Percentiles rank a stretch among this genome's conserved stretches.
phyloP scores from a whole-genome alignment of 2,113 vertebrate genomes.

The Piprites chloris region DNA sequence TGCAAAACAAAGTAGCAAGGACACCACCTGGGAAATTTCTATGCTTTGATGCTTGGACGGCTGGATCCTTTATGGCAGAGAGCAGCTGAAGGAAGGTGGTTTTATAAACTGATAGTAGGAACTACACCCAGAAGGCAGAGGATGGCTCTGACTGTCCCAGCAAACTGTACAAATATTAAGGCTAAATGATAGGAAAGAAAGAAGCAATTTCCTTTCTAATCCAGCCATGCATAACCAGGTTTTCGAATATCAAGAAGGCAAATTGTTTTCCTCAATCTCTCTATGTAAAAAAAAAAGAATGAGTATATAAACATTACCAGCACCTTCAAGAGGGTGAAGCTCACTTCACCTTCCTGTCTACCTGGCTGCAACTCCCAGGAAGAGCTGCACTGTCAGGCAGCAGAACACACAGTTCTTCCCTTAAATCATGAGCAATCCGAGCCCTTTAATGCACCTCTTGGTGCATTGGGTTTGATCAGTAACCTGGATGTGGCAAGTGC shows the following conservation, averaged over 20 bases:
- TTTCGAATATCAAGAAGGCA: neutral
- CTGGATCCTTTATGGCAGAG: neutral
- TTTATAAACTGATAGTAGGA: neutral
- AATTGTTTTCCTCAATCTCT: neutral
- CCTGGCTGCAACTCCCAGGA: neutral
- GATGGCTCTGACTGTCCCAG: neutral
- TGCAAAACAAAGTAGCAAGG: neutral
- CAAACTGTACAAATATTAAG: neutral
- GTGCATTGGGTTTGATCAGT: neutral
- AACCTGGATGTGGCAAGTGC: neutral
- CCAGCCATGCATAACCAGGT: neutral
- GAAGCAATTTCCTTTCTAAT: neutral
- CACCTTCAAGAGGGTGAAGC: neutral
- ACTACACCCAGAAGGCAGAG: neutral
- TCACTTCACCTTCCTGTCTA: neutral
- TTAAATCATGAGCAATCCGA: neutral
- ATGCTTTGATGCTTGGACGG: neutral
- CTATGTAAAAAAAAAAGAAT: neutral
- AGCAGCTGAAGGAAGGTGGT: neutral
- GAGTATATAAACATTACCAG: neutral
- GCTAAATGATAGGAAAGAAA: neutral
- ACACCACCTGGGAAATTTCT: slow-evolving; percentile 19
- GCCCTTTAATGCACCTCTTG: neutral
- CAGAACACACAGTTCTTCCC: neutral
- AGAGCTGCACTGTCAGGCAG: neutral